Conservation (phyloP, 2,888 invertebrate species). For the Oxyscelio sp. region DNA sequence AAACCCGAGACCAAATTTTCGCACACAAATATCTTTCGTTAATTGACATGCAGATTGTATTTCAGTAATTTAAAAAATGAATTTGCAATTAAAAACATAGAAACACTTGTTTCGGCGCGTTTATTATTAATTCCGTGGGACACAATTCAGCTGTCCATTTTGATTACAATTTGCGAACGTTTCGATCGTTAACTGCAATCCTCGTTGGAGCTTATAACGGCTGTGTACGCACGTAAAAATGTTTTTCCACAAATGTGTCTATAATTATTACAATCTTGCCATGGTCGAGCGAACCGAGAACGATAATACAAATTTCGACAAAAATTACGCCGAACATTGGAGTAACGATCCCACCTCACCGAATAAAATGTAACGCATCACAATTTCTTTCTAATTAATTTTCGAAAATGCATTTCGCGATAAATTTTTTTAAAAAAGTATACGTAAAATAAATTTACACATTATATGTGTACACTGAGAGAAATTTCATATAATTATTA, state of each 20-base stretch:
- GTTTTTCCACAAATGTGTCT: constrained; percentile 43
- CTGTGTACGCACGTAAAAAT: constrained; percentile 25
- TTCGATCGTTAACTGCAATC: constrained; percentile 48
- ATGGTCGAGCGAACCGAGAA: constrained; percentile 1
- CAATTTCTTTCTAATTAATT: not conserved
- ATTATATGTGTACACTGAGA: too few relatives aligned
- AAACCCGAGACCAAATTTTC: not conserved
- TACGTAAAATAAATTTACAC: too few relatives aligned
- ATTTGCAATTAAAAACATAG: constrained; percentile 44
- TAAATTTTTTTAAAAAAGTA: too few relatives aligned
- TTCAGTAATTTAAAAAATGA: constrained; percentile 16
- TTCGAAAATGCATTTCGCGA: not conserved
- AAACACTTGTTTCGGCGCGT: constrained; percentile 39
- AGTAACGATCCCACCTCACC: not conserved
- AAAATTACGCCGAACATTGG: not conserved
- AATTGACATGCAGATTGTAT: not conserved
- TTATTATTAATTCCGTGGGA: constrained; percentile 49
- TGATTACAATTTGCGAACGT: constrained; percentile 49
- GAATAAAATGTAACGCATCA: not conserved
- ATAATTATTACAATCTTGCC: constrained; percentile 34
- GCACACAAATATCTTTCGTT: constrained; percentile 4
- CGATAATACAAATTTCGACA: constrained; percentile 9
- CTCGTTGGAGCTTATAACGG: constrained; percentile 28
- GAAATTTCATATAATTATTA: too few relatives aligned
- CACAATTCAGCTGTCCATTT: constrained; percentile 52